Base-by-base conservation (phyloP, 2,113 vertebrate species). In the Alectura lathami region DNA sequence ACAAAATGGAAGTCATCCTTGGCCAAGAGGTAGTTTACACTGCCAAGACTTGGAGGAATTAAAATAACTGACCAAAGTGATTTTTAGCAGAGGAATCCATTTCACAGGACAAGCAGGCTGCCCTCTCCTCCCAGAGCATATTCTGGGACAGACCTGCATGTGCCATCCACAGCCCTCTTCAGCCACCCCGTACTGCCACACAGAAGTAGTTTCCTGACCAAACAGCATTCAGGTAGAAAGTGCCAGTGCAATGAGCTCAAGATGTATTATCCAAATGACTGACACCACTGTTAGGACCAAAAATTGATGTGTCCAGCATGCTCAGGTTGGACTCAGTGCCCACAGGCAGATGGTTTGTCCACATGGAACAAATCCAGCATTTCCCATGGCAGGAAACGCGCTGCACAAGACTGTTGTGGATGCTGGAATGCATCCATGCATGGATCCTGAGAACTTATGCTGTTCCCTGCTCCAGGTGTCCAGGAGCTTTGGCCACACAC, bases 371-470 rank as follows among this genome's bases (percentile, higher is more conserved):
- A 63, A 16, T 5, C 34, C 1, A 8, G 60, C 57, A 32, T 59
- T 84, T 87, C 21, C 74, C 3, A 8, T 36, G 18, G 20, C 21
- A 38, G 66, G 26, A 75, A 40, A 45, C 16, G 34, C 2, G 0
- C 17, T 1, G 1, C 18, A 4, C 45, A 30, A 56, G 54, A 27
- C 8, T 14, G 7, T 23, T 0, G 0, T 0, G 2, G 67, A 32
- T 34, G 32, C 26, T 48, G 48, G 38, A 42, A n/a, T 29, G 30
- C 40, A 51, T 15, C 56, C 23, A 3, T 1, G 5, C 9, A 16
- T 8, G 1, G 1, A 11, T 27, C 50, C 73, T 67, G 69, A 45
- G 17, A 45, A 57, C 38, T 11, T 21, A 22, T 8, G 30, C 48
- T 0, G 1, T 6, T 38, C 38, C 64, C 34, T 86, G 3, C n/a